Conservation (phyloP, 2,113 vertebrate species). For the Chionis minor region DNA sequence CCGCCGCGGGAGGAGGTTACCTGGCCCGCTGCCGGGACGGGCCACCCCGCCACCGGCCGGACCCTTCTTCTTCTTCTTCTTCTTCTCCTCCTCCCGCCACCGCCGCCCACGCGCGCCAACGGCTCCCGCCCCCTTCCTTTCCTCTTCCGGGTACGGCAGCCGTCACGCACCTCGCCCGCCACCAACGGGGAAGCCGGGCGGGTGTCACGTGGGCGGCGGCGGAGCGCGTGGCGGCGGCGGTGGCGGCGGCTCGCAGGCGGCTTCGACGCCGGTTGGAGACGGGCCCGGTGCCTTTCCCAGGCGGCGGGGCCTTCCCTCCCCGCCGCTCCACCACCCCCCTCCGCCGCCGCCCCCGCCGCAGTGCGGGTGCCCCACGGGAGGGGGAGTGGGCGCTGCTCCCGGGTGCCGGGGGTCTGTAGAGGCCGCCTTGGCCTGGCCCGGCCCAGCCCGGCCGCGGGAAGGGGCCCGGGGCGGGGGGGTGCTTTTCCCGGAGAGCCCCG, state of each 20-base stretch:
- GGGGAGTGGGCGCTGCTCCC: neutral
- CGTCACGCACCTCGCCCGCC: too few relatives aligned
- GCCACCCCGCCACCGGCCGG: neutral
- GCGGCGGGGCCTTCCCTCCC: neutral
- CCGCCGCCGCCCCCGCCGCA: too few relatives aligned
- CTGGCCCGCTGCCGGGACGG: neutral
- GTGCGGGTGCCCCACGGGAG: too few relatives aligned
- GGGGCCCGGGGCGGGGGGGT: too few relatives aligned
- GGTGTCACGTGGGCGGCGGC: neutral
- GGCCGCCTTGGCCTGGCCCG: neutral
- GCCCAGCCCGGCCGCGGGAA: neutral
- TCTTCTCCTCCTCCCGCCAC: too few relatives aligned
- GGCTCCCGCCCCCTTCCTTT: neutral
- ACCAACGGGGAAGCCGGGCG: neutral
- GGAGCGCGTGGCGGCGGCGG: neutral
- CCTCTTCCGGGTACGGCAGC: neutral
- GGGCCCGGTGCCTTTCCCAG: rapidly evolving
- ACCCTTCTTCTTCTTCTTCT: neutral
- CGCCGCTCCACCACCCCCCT: neutral
- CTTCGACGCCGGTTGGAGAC: neutral
- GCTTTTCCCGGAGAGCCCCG: too few relatives aligned
- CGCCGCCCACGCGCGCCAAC: neutral
- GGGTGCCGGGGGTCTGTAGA: neutral
- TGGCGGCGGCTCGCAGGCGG: neutral
- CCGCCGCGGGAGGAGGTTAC: neutral